phyloP scores from a whole-genome alignment of 2,888 invertebrate genomes.

The Pyrrhosoma nymphula region DNA sequence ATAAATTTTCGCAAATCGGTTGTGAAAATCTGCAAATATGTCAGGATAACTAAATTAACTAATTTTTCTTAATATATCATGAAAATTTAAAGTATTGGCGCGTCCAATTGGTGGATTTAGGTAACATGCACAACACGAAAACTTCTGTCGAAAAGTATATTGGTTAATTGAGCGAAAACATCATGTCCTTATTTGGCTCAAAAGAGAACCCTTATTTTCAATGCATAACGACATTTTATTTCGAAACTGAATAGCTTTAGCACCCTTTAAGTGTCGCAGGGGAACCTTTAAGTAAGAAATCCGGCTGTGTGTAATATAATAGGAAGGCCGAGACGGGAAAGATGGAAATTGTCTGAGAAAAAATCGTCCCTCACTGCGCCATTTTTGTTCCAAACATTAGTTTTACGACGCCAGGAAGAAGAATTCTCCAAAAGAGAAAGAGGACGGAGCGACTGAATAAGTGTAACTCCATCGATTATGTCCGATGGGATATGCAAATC shows the following conservation, averaged over 20 bases:
- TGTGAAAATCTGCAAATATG: too few species aligned
- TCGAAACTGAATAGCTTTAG: background rate
- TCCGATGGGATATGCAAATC: conserved; percentile 12
- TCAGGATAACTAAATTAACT: too few species aligned
- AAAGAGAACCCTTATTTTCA: too few species aligned
- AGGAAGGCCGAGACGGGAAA: background rate
- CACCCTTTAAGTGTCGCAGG: too few species aligned
- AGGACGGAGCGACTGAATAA: background rate
- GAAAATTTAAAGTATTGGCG: too few species aligned
- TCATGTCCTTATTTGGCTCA: background rate
- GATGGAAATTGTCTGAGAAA: too few species aligned
- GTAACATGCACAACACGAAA: too few species aligned
- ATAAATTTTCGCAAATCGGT: too few species aligned
- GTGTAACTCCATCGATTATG: background rate
- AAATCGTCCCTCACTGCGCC: background rate
- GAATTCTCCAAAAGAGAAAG: background rate
- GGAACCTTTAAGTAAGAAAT: background rate
- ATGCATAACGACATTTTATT: background rate
- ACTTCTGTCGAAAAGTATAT: too few species aligned
- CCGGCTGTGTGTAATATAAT: background rate
- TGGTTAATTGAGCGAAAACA: background rate
- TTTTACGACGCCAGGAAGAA: background rate
- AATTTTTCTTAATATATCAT: too few species aligned
- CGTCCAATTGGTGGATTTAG: too few species aligned
- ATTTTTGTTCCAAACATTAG: background rate